Conservation (phyloP, 2,113 vertebrate genomes). For the Brachypteracias leptosomus region DNA sequence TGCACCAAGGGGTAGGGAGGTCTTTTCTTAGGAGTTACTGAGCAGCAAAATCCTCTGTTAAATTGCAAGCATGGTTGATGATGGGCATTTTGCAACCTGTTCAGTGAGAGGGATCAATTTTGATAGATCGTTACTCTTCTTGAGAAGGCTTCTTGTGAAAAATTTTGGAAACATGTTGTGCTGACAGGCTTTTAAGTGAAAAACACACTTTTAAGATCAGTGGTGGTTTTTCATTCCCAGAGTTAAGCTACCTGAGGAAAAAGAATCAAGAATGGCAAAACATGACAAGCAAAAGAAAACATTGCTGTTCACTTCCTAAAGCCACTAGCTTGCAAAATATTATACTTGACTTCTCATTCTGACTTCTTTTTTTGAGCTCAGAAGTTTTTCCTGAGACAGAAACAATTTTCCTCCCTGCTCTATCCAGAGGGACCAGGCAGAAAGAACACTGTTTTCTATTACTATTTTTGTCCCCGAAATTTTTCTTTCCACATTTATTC, state of each 20-base stretch:
- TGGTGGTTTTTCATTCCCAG: not conserved
- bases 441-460: not conserved
- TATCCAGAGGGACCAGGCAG: not conserved
- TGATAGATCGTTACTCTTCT: not conserved
- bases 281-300: not conserved
- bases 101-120: not conserved
- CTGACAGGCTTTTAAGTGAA: not conserved
- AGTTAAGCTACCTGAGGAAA: not conserved
- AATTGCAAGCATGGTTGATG: not conserved
- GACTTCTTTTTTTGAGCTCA: not conserved
- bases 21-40: not conserved
- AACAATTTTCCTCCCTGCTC: slow-evolving; percentile 2
- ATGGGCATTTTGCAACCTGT: not conserved
- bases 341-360: not conserved
- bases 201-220: not conserved
- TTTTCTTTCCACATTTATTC: not conserved
- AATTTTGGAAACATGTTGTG: not conserved
- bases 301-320: not conserved
- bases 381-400: not conserved
- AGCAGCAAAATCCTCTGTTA: not conserved
- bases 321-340: not conserved
- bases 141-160: not conserved
- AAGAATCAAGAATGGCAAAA: not conserved
- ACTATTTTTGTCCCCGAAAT: slow-evolving; percentile 2
- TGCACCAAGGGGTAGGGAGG: not conserved